Base-by-base conservation (phyloP, 2,113 vertebrate species). In the Agapornis roseicollis region DNA sequence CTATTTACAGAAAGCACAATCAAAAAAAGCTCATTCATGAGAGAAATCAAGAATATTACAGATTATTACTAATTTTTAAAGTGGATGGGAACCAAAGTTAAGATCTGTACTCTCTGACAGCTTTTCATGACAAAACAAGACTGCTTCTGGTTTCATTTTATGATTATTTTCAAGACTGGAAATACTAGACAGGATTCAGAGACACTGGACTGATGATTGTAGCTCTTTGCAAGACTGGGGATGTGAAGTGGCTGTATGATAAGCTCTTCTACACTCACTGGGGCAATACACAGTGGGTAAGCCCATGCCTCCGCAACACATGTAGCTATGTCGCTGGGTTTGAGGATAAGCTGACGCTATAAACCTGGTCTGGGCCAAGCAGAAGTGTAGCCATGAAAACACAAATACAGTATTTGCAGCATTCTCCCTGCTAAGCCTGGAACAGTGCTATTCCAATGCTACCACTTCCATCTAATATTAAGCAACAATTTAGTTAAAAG, bases 271-370 rank as follows among this genome's bases (percentile, higher is more conserved):
- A 20, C 2, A 4, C 35, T 29, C 2, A 1, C 4, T 47, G 56
- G n/a, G n/a, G 29, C 22, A 24, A n/a, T 6, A 20, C 1, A 0
- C 5, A 24, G 41, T 13, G 6, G 41, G 47, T 6, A 55, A 29
- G 41, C 17, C 64, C 9, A 2, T 2, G 19, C 11, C 28, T 29
- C 37, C 29, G 24, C 33, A 7, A 19, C 31, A 1, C 24, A 12
- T 1, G 2, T 14, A 28, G 42, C 33, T 3, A 0, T 2, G 11
- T 11, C 7, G 7, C 28, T 5, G 46, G 4, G 2, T 12, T 19
- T 1, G 1, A 31, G 88, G 56, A 63, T 17, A 22, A 31, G 37
- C 9, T 0, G 2, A 39, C n/a, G 25, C 17, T 1, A 6, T 3
- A 27, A 39, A 44, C 29, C 5, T 9, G 11, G 17, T 4, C 35